Evolutionary conservation across 2,113 vertebrate genomes (phyloP).

Genomic region (Lepus americanus): DNA sequence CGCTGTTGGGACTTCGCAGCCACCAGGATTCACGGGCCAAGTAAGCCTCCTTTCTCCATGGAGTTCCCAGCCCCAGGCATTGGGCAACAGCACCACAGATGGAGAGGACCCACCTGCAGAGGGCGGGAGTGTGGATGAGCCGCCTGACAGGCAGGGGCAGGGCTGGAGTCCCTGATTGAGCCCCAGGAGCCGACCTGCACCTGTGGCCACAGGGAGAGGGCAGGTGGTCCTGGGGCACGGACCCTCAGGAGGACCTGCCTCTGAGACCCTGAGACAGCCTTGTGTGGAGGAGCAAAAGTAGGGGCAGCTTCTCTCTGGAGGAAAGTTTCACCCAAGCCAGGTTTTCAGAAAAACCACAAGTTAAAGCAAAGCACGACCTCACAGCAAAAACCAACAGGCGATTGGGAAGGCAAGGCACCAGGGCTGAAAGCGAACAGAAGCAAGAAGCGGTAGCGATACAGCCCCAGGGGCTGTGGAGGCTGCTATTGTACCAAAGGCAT

Average conservation of each 20-base stretch:
- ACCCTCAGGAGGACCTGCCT: rapidly evolving
- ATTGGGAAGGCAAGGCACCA: neutral
- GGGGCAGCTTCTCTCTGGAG: neutral
- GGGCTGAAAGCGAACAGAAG: neutral
- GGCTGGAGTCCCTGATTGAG: neutral
- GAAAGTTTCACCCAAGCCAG: neutral
- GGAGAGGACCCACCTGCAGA: too few relatives aligned
- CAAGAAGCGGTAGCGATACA: neutral
- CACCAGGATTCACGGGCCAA: too few relatives aligned
- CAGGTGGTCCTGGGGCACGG: neutral
- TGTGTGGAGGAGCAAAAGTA: neutral
- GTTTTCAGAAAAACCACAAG: neutral
- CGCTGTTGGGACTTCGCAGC: too few relatives aligned
- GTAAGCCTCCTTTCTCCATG: too few relatives aligned
- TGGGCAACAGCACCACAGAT: too few relatives aligned
- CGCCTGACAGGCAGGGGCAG: neutral
- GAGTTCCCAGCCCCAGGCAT: too few relatives aligned
- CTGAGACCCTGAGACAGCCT: too few relatives aligned
- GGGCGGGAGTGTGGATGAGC: too few relatives aligned
- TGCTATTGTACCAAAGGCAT: neutral
- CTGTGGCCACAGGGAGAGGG: rapidly evolving
- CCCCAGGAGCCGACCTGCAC: neutral
- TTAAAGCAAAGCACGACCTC: neutral
- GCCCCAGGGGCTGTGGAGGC: neutral
- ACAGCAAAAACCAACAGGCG: neutral